phyloP scores from a whole-genome alignment of 1,140 invertebrate species.

The Lordiphosa mommai region DNA sequence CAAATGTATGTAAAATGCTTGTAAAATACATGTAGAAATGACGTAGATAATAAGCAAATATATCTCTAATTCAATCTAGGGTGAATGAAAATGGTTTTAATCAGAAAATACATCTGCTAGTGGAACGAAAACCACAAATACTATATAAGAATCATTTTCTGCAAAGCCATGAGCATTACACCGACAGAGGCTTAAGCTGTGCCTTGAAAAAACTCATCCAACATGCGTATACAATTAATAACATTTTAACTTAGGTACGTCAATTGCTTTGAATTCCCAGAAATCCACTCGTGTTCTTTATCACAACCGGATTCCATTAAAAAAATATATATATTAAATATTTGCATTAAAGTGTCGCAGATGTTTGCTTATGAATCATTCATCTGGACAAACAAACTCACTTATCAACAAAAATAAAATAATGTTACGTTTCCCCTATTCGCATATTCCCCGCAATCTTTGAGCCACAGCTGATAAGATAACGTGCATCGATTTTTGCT shows the following conservation, averaged over 20 bases:
- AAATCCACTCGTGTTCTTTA: too few relatives aligned
- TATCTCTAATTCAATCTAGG: background rate
- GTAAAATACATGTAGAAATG: background rate
- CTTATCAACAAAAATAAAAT: slow-evolving; percentile 9
- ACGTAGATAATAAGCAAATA: background rate
- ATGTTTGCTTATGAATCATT: slow-evolving; percentile 9
- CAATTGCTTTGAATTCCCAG: too few relatives aligned
- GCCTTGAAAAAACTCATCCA: too few relatives aligned
- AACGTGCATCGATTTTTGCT: background rate
- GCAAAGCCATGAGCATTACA: too few relatives aligned
- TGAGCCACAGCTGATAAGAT: slow-evolving; percentile 37
- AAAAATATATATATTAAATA: slow-evolving; percentile 4
- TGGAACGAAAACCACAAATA: too few relatives aligned
- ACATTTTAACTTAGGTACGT: too few relatives aligned
- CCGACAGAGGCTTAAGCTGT: too few relatives aligned
- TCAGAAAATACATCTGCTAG: too few relatives aligned
- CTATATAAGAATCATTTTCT: too few relatives aligned
- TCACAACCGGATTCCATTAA: too few relatives aligned
- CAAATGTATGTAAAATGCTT: too few relatives aligned
- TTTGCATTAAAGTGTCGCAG: slow-evolving; percentile 1
- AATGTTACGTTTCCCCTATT: background rate
- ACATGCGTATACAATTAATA: too few relatives aligned
- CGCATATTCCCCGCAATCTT: background rate
- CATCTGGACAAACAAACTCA: background rate
- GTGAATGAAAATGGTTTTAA: background rate